Conservation (phyloP, 1,140 invertebrate species). For the Drosophila kikkawai region DNA sequence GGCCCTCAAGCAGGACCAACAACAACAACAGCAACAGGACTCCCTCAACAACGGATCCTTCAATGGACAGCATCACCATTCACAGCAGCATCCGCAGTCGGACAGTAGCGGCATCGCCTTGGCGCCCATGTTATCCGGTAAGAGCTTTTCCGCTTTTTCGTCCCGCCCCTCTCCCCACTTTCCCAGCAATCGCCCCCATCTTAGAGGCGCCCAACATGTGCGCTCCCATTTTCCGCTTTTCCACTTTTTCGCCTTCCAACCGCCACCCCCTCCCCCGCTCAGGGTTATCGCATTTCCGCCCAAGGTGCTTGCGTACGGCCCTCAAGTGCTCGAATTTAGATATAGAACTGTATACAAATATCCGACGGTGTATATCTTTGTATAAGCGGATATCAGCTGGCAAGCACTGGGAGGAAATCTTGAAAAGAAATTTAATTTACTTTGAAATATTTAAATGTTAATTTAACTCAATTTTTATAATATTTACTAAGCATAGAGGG, state of each 20-base stretch:
- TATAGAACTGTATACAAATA: constrained; percentile 40
- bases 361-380: constrained; percentile 21
- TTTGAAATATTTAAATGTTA: too few relatives aligned
- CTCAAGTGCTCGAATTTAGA: constrained; percentile 63
- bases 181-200: not conserved
- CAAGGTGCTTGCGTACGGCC: constrained; percentile 66
- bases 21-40: constrained; percentile 63
- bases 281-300: constrained; percentile 82
- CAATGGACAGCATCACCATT: constrained; percentile 32
- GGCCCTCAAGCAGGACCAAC: constrained; percentile 73
- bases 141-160: constrained; percentile 38
- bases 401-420: constrained; percentile 10
- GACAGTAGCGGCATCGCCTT: constrained; percentile 71
- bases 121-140: constrained; percentile 81
- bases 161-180: not conserved
- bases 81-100: constrained; percentile 51
- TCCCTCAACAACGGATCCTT: constrained; percentile 28
- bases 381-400: constrained; percentile 21
- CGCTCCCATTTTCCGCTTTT: constrained; percentile 41
- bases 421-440: too few relatives aligned
- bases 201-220: constrained; percentile 37
- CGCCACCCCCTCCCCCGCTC: constrained; percentile 47
- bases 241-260: constrained; percentile 31
- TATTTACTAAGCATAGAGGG: too few relatives aligned
- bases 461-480: too few relatives aligned